Evolutionary conservation across 2,113 vertebrate genomes (phyloP), one percentile per base, ranked within the genome.

Genomic region (Pimephales promelas): DNA sequence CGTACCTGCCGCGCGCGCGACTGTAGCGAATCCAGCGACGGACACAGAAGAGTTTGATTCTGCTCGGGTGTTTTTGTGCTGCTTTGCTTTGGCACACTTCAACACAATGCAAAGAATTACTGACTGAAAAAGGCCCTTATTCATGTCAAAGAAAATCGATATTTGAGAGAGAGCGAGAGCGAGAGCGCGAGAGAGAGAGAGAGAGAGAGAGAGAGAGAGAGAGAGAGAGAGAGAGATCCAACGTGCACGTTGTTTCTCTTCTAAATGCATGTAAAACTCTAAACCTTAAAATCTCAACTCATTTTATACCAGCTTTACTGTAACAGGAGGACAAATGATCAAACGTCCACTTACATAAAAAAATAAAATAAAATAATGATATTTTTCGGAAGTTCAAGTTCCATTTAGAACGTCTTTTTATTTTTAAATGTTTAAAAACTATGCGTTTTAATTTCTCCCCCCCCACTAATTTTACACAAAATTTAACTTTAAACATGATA

Each of bases 91-190:
- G 54, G 81, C 81, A 22, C 81, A 24, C 83, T 79, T 76, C 85
- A 31, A 0, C 78, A 66, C 64, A 73, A 61, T 49, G 66, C 75
- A 45, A 57, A 71, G 73, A 70, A 77, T 54, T 45, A 79, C 49
- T 31, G 75, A 75, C 81, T 86, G 85, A 73, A 86, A 83, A 79
- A 83, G 80, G 57, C 81, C 81, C 66, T 83, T 86, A 86, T 83
- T 86, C 81, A 83, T 56, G 75, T 49, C 80, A 73, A 79, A 77
- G 78, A 80, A 83, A 78, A 86, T 86, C 85, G 57, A 86, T 83
- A 59, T 61, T 1, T 66, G 78, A 82, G 8, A 72, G 66, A 83
- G 13, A 83, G 57, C 75, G 24, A 62, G 68, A 61, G 64, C 43
- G 36, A 73, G 36, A 61, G 5, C 74, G 2, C 74, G 5, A 82